Base-by-base conservation (phyloP, 2,888 invertebrate genomes). In the Morpho achilles region DNA sequence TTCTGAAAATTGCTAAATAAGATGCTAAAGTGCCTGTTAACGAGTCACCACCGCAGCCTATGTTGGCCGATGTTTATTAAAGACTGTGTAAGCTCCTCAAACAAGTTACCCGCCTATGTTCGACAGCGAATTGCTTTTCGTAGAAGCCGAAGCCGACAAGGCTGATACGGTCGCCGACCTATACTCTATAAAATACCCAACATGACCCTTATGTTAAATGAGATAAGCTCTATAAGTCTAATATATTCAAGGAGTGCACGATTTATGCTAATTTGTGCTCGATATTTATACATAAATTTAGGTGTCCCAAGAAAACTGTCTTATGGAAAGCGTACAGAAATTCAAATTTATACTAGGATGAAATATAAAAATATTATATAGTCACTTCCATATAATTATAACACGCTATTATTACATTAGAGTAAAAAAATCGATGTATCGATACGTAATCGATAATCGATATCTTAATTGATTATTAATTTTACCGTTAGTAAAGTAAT, bases 51-150 rank as follows among this genome's bases (percentile, higher is more conserved):
- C 49, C 8, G 42, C 40, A 43, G 23, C 53, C 41, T 42, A 43
- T 60, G 51, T 53, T 47, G 39, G 23, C 53, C 41, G 46, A 43
- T 60, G 51, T 53, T 47, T 60, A 53, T 53, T 48, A 61, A 59
- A 63, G 52, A 60, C 59, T 56, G 49, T 54, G 58, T 61, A 60
- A 63, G 58, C 60, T 59, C 54, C 63, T 68, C 61, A 59, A 66
- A 63, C 66, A 63, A 59, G 62, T 68, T 63, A 64, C 62, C 61
- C 58, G 64, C 67, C 62, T 65, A 55, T 47, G 65, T 67, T 62
- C 63, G 66, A 68, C 65, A 68, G 67, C 66, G 73, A 77, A 81
- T 75, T 68, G 74, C 72, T 72, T 78, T 82, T 79, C 81, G 69
- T 68, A 69, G 82, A 81, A 81, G 59, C 69, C 60, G 44, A 67